A percentile compares a stretch with the other conserved stretches of the same genome.
phyloP scores from a whole-genome alignment of 2,797 vertebrate genomes.

The Mormyrops boulengeri region DNA sequence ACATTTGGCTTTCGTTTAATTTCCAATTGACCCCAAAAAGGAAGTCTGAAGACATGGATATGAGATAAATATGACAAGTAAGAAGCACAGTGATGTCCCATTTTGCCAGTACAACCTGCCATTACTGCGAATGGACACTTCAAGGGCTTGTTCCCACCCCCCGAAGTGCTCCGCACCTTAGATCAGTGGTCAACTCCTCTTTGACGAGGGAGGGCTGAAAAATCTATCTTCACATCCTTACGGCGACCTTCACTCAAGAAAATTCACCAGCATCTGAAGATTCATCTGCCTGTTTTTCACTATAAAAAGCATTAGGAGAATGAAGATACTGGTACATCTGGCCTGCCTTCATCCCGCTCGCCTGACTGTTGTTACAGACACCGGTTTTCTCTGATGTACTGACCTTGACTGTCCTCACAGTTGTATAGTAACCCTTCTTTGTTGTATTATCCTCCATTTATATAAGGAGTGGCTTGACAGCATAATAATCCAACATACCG shows the following conservation, averaged over 20 bases:
- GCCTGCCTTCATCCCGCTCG: neutral
- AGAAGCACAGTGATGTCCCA: neutral
- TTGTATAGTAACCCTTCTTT: neutral
- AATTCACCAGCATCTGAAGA: neutral
- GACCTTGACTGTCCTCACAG: neutral
- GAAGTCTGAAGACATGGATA: neutral
- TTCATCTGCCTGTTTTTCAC: neutral
- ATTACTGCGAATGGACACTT: neutral
- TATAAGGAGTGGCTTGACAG: neutral
- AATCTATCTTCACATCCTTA: neutral
- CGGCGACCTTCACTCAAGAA: neutral
- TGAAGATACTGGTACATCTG: neutral
- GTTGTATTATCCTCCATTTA: neutral
- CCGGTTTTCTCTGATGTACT: neutral
- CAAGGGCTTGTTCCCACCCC: neutral
- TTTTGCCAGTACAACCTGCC: neutral
- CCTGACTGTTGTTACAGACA: neutral
- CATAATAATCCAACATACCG: neutral
- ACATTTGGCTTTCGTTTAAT: neutral
- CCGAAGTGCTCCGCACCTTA: neutral
- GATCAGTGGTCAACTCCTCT: neutral
- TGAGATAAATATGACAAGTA: neutral
- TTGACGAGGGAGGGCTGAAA: neutral
- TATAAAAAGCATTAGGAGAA: neutral
- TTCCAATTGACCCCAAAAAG: neutral